phyloP scores from a whole-genome alignment of 1,140 invertebrate species.

The Diachasma alloeum region DNA sequence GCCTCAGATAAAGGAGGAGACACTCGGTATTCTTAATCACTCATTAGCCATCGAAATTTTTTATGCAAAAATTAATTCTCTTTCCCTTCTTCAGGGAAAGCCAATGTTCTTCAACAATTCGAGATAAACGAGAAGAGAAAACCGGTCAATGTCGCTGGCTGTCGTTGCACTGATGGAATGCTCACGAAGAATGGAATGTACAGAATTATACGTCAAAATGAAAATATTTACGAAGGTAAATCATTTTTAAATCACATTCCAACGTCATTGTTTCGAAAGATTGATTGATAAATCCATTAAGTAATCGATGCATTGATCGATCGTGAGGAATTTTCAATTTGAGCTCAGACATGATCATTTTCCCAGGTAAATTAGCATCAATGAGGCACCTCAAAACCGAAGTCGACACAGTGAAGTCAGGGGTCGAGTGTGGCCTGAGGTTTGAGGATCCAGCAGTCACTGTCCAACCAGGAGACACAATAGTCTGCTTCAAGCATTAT shows the following conservation, averaged over 20 bases:
- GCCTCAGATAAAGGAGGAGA: conserved; percentile 75
- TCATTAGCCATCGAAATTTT: conserved; percentile 20
- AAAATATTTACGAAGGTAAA: conserved; percentile 78
- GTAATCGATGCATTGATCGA: neutral
- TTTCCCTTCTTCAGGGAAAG: conserved; percentile 73
- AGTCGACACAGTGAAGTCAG: conserved; percentile 83
- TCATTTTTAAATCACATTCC: neutral
- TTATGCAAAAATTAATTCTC: neutral
- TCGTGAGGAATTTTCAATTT: conserved; percentile 13
- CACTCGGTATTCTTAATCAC: conserved; percentile 68
- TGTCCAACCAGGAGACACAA: conserved; percentile 79
- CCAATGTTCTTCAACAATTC: conserved; percentile 86
- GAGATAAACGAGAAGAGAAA: conserved; percentile 82
- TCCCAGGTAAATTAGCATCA: conserved; percentile 75
- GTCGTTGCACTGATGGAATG: conserved; percentile 80
- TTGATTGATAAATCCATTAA: neutral
- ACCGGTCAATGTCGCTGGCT: conserved; percentile 88
- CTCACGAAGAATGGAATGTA: conserved; percentile 77
- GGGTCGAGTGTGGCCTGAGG: conserved; percentile 87
- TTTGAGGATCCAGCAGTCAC: conserved; percentile 72
- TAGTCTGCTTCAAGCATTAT: conserved; percentile 79
- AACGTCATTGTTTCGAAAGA: no score
- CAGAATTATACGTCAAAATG: conserved; percentile 74
- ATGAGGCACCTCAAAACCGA: conserved; percentile 92
- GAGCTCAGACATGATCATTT: neutral